Evolutionary conservation across 2,797 vertebrate genomes (phyloP).

Genomic region (Phrynocephalus forsythii): DNA sequence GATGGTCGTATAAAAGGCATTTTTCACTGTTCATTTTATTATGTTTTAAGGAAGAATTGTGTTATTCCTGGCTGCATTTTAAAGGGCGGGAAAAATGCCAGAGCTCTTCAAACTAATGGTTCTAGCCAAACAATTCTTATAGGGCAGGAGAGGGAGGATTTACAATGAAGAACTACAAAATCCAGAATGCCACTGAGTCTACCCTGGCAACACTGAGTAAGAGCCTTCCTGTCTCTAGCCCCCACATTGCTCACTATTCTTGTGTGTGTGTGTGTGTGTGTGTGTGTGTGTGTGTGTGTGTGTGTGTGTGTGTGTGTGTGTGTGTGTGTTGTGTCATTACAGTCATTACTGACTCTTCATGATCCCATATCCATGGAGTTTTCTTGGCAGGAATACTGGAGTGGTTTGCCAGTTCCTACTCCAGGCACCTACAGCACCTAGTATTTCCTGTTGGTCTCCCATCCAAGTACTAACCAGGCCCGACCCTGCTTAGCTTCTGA

Average conservation of each 20-base stretch:
- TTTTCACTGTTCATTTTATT: conserved; percentile 29
- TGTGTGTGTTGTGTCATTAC: too few relatives aligned
- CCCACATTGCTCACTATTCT: not conserved
- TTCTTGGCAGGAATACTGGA: too few relatives aligned
- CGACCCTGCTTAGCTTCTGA: too few relatives aligned
- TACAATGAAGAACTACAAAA: not conserved
- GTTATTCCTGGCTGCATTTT: not conserved
- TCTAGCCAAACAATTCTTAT: not conserved
- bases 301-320: not conserved
- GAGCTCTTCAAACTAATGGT: not conserved
- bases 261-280: not conserved
- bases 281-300: too few relatives aligned
- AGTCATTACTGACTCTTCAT: too few relatives aligned
- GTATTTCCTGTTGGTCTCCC: too few relatives aligned
- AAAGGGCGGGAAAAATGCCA: not conserved
- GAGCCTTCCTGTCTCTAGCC: not conserved
- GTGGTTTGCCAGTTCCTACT: too few relatives aligned
- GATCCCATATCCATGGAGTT: too few relatives aligned
- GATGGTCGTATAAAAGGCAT: conserved; percentile 17
- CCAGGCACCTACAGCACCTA: too few relatives aligned
- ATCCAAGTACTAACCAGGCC: too few relatives aligned
- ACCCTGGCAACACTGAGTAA: not conserved
- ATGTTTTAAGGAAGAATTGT: conserved; percentile 2
- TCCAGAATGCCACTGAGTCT: not conserved
- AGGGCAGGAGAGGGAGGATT: not conserved